phyloP scores from a whole-genome alignment of 2,113 vertebrate genomes.

The Tragelaphus strepsiceros region DNA sequence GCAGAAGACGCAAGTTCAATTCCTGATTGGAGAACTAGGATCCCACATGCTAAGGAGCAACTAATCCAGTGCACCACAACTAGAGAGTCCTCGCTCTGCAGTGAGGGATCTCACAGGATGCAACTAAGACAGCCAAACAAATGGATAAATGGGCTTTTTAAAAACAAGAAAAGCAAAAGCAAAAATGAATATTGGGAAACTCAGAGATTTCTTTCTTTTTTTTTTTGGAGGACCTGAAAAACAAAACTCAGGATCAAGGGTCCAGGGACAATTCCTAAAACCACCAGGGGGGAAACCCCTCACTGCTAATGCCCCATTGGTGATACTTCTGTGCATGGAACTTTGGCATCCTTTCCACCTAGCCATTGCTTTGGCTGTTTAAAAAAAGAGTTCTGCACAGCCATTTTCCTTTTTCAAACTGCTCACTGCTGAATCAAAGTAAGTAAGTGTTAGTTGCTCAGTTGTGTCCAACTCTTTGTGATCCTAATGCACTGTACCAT shows the following conservation, averaged over 20 bases:
- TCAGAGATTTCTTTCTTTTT: neutral
- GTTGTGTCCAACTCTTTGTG: neutral
- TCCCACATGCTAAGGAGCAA: neutral
- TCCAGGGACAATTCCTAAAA: neutral
- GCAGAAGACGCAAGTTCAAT: rapidly evolving
- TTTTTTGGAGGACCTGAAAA: neutral
- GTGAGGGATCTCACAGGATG: neutral
- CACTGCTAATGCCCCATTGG: neutral
- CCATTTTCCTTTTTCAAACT: neutral
- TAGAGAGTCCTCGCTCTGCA: neutral
- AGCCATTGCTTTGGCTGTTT: neutral
- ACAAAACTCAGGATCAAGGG: neutral
- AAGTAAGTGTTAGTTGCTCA: neutral
- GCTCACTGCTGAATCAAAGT: neutral
- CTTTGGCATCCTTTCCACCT: too few relatives aligned
- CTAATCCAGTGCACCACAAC: neutral
- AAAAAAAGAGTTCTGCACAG: neutral
- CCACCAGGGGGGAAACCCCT: neutral
- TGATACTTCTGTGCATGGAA: neutral
- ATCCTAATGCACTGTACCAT: neutral
- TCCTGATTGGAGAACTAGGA: neutral
- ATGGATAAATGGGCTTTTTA: neutral
- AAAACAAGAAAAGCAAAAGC: neutral
- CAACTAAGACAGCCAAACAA: neutral
- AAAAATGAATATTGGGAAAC: neutral